phyloP scores from a whole-genome alignment of 2,113 vertebrate species.

The Pituophis catenifer region DNA sequence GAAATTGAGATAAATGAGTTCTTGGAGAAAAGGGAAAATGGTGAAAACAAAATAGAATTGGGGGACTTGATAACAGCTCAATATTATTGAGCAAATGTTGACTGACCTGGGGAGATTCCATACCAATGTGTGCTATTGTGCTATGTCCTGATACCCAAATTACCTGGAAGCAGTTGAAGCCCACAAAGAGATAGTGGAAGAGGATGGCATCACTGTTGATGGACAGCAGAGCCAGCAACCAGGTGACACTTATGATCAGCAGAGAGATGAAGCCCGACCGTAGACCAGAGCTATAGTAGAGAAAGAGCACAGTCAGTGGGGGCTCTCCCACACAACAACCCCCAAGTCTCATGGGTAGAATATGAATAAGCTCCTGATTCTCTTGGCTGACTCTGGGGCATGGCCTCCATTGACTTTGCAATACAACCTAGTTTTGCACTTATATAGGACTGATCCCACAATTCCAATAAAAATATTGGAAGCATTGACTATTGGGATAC shows the following conservation, averaged over 20 bases:
- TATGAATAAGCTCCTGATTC: not conserved
- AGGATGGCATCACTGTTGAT: slow-evolving; percentile 91
- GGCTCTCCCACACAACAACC: not conserved
- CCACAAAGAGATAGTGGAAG: slow-evolving; percentile 92
- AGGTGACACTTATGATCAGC: slow-evolving; percentile 81
- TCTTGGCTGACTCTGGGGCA: not conserved
- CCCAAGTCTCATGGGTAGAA: not conserved
- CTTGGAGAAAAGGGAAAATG: not conserved
- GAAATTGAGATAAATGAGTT: not conserved
- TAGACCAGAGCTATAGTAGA: slow-evolving; percentile 75
- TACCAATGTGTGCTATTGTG: not conserved
- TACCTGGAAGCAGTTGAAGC: slow-evolving; percentile 89
- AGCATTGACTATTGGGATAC: not conserved
- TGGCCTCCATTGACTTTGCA: not conserved
- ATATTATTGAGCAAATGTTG: not conserved
- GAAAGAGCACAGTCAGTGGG: not conserved
- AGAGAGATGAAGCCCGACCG: slow-evolving; percentile 79
- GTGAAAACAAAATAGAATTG: not conserved
- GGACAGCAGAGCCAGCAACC: slow-evolving; percentile 86
- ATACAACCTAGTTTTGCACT: not conserved
- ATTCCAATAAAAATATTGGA: not conserved
- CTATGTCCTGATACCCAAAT: no score
- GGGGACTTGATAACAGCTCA: not conserved
- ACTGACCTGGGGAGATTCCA: not conserved
- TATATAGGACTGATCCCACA: not conserved